Evolutionary conservation across 2,888 invertebrate genomes (phyloP).

Genomic region (Agonopterix arenella): DNA sequence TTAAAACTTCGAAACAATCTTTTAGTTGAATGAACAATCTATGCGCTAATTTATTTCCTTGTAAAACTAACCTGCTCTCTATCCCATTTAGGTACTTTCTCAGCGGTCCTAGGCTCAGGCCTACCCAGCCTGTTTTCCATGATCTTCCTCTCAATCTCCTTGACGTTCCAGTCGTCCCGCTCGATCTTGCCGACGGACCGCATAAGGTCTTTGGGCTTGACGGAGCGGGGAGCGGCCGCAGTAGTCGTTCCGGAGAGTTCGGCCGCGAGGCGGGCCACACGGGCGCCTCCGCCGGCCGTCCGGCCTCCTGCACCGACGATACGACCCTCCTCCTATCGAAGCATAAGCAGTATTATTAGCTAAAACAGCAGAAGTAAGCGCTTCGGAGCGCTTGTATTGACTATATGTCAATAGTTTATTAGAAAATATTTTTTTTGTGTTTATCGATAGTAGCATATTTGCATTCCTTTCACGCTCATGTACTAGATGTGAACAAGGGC

Average conservation of each 20-base stretch:
- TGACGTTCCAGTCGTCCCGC: conserved; percentile 93
- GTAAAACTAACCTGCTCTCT: conserved; percentile 79
- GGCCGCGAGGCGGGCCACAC: conserved; percentile 78
- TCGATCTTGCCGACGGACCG: conserved; percentile 93
- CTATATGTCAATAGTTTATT: too few relatives aligned
- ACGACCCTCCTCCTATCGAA: conserved; percentile 52
- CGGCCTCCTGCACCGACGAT: conserved; percentile 50
- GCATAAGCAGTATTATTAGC: background rate
- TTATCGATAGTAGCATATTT: too few relatives aligned
- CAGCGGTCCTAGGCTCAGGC: conserved; percentile 77
- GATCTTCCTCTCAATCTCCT: conserved; percentile 93
- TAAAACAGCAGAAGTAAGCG: too few relatives aligned
- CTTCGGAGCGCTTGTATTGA: too few relatives aligned
- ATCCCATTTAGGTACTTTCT: conserved; percentile 95
- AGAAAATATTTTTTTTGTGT: too few relatives aligned
- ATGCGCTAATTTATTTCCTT: too few relatives aligned
- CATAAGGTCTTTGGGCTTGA: conserved; percentile 89
- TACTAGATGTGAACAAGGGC: too few relatives aligned
- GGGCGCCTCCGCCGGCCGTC: conserved; percentile 43
- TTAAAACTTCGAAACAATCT: too few relatives aligned
- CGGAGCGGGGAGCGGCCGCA: conserved; percentile 55
- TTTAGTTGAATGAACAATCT: too few relatives aligned
- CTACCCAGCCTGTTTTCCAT: conserved; percentile 84
- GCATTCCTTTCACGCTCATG: too few relatives aligned
- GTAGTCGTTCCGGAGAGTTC: conserved; percentile 82